Evolutionary conservation across 2,113 vertebrate genomes (phyloP), one percentile per base, ranked within the genome.

Genomic region (Talpa occidentalis): DNA sequence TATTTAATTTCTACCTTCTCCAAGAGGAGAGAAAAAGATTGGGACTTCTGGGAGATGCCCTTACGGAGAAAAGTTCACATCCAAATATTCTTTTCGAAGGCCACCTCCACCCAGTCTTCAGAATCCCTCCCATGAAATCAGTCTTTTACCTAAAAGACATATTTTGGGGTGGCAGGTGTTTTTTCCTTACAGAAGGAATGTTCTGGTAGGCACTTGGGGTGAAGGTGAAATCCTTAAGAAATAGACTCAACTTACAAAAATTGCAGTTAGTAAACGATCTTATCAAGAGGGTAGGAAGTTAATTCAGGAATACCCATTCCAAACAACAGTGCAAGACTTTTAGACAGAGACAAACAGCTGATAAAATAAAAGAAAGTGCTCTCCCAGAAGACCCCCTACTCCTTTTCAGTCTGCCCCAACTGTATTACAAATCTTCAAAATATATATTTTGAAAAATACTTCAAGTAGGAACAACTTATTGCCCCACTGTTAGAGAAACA

Each of bases 391-490:
- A 17, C 1, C 5, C 6, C 11, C 16, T 30, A 6, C 44, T 52
- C 54, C 21, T 22, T 67, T 52, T 49, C 52, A 6, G 44, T 9
- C 19, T 73, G 4, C 35, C 24, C n/a, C n/a, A 49, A 35, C 4
- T 64, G 40, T 69, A 28, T 35, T 62, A 60, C 19, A 64, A 49
- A 22, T 19, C 40, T 59, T 88, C 44, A 52, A n/a, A 73, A 70
- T 69, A 49, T 26, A 52, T 28, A 82, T 32, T 26, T 42, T 56
- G n/a, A 93, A 66, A 77, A 91, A 88, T 49, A 81, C 19, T 40
- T 59, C 47, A 73, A 30, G 16, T 67, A 47, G 32, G 16, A 44
- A 19, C 6, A 24, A 56, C 40, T 5, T 47, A 24, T 17, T 76
- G 32, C 32, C 10, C 10, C 47, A 67, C 35, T 56, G 19, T 56